A percentile compares a stretch with the other conserved stretches of the same genome.
These are phyloP conservation scores for Peromyscus melanophrys DNA, from an alignment of 2,797 vertebrate species.

Conservation along the genomic window DNA sequence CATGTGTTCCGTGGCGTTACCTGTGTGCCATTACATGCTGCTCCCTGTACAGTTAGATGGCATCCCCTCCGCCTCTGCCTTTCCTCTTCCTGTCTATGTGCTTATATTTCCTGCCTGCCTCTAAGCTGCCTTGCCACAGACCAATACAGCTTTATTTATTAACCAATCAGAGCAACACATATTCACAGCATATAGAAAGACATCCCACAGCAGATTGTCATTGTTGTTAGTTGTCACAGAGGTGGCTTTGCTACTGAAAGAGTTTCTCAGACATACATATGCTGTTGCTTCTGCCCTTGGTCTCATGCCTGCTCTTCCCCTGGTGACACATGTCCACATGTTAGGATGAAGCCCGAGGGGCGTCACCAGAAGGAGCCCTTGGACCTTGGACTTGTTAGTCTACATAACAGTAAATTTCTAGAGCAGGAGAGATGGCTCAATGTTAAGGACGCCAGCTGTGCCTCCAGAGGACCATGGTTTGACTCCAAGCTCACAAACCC, in stretches of 20 bases:
- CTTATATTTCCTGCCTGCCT: no score
- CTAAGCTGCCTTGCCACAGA: no score
- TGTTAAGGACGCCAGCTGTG: no score
- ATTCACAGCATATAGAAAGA: no score
- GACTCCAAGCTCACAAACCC: background rate
- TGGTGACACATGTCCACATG: rapidly evolving
- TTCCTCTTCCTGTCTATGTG: no score
- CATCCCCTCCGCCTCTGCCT: no score
- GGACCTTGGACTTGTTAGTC: background rate
- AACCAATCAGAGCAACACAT: no score
- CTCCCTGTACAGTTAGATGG: no score
- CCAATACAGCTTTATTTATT: no score
- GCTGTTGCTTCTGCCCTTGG: background rate
- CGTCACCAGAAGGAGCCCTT: background rate
- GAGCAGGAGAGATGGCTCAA: background rate
- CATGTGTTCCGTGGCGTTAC: no score
- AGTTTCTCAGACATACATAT: background rate
- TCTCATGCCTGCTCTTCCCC: background rate
- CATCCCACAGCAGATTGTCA: background rate
- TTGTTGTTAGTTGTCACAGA: background rate
- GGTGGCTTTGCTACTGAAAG: background rate
- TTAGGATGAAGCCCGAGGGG: background rate
- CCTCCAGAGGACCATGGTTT: background rate
- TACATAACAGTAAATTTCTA: background rate
- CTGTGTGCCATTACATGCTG: no score